Evolutionary conservation across 2,797 vertebrate genomes (phyloP), one percentile per base, ranked within the genome.

Genomic region (Graptemys geographica): DNA sequence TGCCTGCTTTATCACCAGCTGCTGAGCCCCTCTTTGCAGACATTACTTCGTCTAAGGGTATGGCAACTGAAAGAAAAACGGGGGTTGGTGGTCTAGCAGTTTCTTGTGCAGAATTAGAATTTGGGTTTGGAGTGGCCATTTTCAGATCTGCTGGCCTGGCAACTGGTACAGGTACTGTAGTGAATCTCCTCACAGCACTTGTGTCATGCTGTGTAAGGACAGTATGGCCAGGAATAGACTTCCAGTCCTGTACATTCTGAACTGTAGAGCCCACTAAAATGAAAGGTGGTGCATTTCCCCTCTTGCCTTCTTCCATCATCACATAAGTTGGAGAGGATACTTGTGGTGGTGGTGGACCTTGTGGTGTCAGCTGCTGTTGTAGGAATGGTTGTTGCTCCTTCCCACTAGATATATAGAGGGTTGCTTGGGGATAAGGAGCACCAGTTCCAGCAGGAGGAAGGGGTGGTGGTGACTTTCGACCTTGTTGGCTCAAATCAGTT

Each of bases 401-500:
- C 93, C 86, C 85, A 69, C 94, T 92, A 95, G 95, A 94, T 89
- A 96, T 84, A 88, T 83, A 91, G 88, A 95, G 83, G 90, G 93
- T 56, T 94, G 94, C 95, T 57, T 96, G 90, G 95, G 94, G 91
- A 62, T 95, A 96, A 97, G 96, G 85, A 92, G 37, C 41, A 74
- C 12, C 52, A 86, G 76, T 49, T 96, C 93, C 96, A 91, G 90
- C 90, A 88, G 33, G 4, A 84, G 87, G 51, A 86, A 93, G 94
- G 89, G 95, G 74, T 52, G 96, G 96, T 62, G 94, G 96, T 90
- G 96, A 94, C 65, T 97, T 97, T 95, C 96, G 96, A 62, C 96
- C 87, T 96, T 94, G 92, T 90, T 98, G 97, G 84, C 83, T 97
- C 96, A 97, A 92, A 84, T 97, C 97, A 96, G 93, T 96, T 95